Percentiles rank a stretch among this genome's conserved stretches.
phyloP scores from a whole-genome alignment of 2,113 vertebrate species.

The Sprattus sprattus region DNA sequence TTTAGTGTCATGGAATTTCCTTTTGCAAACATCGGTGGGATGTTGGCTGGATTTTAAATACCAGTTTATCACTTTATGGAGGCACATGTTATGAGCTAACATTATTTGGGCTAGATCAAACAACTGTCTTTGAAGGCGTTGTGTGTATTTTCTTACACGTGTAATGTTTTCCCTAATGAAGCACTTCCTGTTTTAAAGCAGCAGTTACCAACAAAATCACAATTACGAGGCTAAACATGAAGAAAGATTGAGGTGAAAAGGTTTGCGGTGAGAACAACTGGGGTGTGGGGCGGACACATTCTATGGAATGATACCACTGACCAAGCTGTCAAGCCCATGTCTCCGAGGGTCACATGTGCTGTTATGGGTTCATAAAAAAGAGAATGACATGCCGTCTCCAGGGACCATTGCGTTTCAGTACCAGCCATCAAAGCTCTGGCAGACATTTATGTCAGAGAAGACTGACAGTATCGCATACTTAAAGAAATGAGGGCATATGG shows the following conservation, averaged over 20 bases:
- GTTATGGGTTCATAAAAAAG: constrained; percentile 10
- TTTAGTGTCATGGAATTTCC: constrained; percentile 9
- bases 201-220: background rate
- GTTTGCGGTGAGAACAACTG: background rate
- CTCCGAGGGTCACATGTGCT: background rate
- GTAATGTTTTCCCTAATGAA: background rate
- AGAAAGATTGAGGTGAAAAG: background rate
- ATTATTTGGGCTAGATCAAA: constrained; percentile 14
- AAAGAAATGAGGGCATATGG: constrained; percentile 18
- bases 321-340: background rate
- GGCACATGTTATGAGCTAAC: background rate
- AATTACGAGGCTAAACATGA: background rate
- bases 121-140: background rate
- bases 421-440: constrained; percentile 2
- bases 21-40: background rate
- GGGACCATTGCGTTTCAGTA: constrained; percentile 15
- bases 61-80: constrained; percentile 7
- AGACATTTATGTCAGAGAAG: constrained; percentile 10
- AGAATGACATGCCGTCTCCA: constrained; percentile 4
- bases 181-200: background rate
- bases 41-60: background rate
- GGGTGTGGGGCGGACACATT: background rate
- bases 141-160: background rate
- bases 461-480: constrained; percentile 12
- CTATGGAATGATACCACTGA: background rate